phyloP scores from a whole-genome alignment of 2,113 vertebrate species.

The Forbesichthys papilliferus region DNA sequence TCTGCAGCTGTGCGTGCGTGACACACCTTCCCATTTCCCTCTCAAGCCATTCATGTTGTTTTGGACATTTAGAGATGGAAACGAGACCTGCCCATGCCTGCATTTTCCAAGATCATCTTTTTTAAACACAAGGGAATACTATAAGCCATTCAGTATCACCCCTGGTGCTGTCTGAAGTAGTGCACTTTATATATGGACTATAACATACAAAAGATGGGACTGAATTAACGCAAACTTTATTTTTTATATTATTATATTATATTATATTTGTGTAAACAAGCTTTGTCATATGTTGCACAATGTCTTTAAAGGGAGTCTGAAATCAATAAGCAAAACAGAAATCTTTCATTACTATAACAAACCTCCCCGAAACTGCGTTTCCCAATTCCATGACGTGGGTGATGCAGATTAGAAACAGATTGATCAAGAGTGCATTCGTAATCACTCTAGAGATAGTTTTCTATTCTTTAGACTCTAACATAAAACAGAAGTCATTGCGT shows the following conservation, averaged over 20 bases:
- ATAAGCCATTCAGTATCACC: too few species aligned
- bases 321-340: not conserved
- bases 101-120: constrained; percentile 7
- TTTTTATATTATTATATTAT: too few species aligned
- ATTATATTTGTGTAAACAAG: too few species aligned
- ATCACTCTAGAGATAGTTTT: constrained; percentile 65
- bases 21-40: constrained; percentile 73
- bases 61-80: constrained; percentile 15
- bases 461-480: constrained; percentile 68
- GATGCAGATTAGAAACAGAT: constrained; percentile 69
- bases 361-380: constrained; percentile 9
- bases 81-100: not conserved
- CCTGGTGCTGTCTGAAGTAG: too few species aligned
- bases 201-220: too few species aligned
- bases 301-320: too few species aligned
- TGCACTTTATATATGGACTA: too few species aligned
- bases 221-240: too few species aligned
- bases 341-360: constrained; percentile 2
- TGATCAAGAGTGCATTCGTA: constrained; percentile 58
- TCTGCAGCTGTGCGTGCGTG: constrained; percentile 52
- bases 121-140: too few species aligned
- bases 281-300: too few species aligned
- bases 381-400: constrained; percentile 57
- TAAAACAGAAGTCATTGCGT: constrained; percentile 43
- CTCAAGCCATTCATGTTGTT: constrained; percentile 15